Percentiles rank a stretch among this genome's conserved stretches.
These are phyloP conservation scores for Symphodus melops DNA, from an alignment of 2,113 vertebrate species.

Conservation along the genomic window DNA sequence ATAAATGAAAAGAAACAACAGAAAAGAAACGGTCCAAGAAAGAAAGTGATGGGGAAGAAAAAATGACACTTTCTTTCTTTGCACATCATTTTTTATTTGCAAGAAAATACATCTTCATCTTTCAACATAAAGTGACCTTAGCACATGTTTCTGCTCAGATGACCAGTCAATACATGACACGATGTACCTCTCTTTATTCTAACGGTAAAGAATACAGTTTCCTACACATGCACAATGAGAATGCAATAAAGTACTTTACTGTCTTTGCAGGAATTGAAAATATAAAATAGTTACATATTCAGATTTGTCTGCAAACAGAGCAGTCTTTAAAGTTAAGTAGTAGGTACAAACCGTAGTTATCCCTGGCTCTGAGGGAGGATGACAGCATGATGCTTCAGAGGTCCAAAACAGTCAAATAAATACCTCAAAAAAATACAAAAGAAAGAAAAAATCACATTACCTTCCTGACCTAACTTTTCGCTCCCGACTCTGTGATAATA, in stretches of 20 bases:
- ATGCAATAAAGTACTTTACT: slow-evolving; percentile 10
- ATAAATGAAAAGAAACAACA: neutral
- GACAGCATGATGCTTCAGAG: slow-evolving; percentile 9
- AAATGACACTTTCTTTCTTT: slow-evolving; percentile 8
- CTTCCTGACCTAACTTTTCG: neutral
- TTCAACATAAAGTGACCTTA: slow-evolving; percentile 56
- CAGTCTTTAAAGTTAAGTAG: neutral
- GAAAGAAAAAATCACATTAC: neutral
- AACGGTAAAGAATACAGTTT: slow-evolving; percentile 44
- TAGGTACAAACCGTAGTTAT: slow-evolving; percentile 18
- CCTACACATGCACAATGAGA: slow-evolving; percentile 48
- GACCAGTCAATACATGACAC: too few species aligned
- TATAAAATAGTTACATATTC: slow-evolving; percentile 24
- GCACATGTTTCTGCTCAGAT: slow-evolving; percentile 47
- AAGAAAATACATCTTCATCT: slow-evolving; percentile 76
- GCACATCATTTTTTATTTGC: slow-evolving; percentile 72
- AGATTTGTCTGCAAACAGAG: slow-evolving; percentile 13
- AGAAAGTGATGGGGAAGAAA: neutral
- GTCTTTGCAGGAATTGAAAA: slow-evolving; percentile 27
- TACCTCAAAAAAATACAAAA: neutral
- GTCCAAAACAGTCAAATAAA: slow-evolving; percentile 3
- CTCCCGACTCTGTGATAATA: neutral
- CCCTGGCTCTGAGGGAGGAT: slow-evolving; percentile 30
- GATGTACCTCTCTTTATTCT: slow-evolving; percentile 27
- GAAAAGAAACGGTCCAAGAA: neutral